Conservation (phyloP, 2,797 vertebrate species). For the Premnoplex brunnescens region DNA sequence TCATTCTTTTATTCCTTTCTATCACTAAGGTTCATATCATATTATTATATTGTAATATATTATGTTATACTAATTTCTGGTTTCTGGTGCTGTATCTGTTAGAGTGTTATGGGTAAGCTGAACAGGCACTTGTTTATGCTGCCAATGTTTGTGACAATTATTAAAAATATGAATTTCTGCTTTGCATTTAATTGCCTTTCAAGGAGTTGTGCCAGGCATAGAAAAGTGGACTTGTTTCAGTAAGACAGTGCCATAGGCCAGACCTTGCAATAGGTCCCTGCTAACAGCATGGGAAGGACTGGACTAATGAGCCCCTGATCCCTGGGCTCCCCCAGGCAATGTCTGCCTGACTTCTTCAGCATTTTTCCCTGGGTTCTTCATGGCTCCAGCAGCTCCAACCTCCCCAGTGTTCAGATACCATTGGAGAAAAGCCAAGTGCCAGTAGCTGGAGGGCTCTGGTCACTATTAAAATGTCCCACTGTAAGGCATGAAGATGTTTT, state of each 20-base stretch:
- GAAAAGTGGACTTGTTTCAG: not conserved
- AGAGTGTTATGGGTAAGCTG: not conserved
- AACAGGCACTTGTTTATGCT: not conserved
- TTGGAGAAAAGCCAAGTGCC: not conserved
- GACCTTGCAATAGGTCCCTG: not conserved
- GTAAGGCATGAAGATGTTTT: not conserved
- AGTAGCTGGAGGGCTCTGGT: not conserved
- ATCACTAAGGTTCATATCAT: not conserved
- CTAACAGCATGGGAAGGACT: not conserved
- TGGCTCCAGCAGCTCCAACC: not conserved
- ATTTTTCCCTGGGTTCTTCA: not conserved
- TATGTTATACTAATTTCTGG: not conserved
- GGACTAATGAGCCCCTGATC: not conserved
- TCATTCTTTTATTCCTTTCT: not conserved
- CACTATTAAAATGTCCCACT: not conserved
- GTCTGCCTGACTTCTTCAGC: not conserved
- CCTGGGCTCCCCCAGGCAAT: not conserved
- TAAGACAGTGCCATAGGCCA: not conserved
- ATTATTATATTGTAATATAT: not conserved
- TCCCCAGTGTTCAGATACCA: accelerated
- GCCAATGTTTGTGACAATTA: not conserved
- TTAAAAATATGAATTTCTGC: not conserved
- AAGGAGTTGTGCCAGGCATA: not conserved
- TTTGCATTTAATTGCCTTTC: not conserved
- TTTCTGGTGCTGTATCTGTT: not conserved